These are phyloP conservation scores for Crotalus viridis DNA, from an alignment of 2,113 vertebrate species.

Conservation along the genomic window DNA sequence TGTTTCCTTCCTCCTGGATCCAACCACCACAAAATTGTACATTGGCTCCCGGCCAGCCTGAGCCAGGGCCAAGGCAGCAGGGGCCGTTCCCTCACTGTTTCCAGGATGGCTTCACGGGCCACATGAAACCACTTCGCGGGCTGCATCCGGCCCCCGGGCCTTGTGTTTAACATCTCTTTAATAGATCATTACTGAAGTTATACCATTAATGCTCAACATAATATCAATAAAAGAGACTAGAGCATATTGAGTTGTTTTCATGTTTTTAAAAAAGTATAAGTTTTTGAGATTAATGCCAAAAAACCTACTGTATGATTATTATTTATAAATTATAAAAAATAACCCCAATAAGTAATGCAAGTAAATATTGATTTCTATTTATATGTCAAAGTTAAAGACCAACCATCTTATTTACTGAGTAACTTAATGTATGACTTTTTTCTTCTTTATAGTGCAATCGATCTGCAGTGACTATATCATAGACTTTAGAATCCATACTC, in stretches of 20 bases:
- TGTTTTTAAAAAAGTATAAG: not conserved
- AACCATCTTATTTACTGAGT: too few species aligned
- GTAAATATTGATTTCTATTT: not conserved
- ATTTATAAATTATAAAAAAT: not conserved
- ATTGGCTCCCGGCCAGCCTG: too few species aligned
- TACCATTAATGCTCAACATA: not conserved
- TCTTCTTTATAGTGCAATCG: not conserved
- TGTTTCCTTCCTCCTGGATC: too few species aligned
- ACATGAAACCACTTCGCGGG: too few species aligned
- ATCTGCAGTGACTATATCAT: not conserved
- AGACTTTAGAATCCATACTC: not conserved
- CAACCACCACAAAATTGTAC: too few species aligned
- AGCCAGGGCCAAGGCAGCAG: too few species aligned
- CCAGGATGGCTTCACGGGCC: too few species aligned
- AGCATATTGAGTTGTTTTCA: not conserved
- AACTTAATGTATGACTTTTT: not conserved
- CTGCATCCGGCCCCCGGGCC: too few species aligned
- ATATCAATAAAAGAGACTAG: not conserved
- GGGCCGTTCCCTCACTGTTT: too few species aligned
- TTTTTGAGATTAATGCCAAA: not conserved
- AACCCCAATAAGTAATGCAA: not conserved
- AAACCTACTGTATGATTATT: not conserved
- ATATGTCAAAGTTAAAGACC: too few species aligned
- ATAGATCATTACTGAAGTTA: not conserved
- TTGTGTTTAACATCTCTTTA: not conserved